These are phyloP conservation scores for Keiferia lycopersicella DNA, from an alignment of 2,888 invertebrate species.

Conservation along the genomic window DNA sequence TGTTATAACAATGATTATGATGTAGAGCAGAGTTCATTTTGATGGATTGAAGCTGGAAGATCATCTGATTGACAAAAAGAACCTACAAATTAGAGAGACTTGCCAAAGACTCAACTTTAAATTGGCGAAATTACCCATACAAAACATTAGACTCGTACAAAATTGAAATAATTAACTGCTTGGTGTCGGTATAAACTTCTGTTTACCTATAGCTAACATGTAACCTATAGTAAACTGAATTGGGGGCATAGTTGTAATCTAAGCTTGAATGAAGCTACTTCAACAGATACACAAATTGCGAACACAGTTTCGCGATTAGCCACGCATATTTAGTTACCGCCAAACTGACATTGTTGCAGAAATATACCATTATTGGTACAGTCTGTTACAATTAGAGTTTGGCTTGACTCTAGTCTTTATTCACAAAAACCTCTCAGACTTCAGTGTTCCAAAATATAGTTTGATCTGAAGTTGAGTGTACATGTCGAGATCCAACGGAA, in stretches of 20 bases:
- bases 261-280: neutral
- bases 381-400: neutral
- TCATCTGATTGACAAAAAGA: neutral
- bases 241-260: neutral
- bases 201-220: too few relatives aligned
- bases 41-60: neutral
- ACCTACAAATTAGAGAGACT: too few relatives aligned
- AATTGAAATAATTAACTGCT: too few relatives aligned
- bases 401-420: neutral
- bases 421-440: neutral
- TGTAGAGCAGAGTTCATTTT: neutral
- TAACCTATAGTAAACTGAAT: too few relatives aligned
- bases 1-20: neutral
- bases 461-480: neutral
- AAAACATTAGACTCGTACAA: too few relatives aligned
- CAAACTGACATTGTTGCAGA: neutral
- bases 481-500: slow-evolving; percentile 18
- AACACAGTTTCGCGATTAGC: slow-evolving; percentile 10
- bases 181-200: too few relatives aligned
- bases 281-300: neutral
- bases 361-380: slow-evolving; percentile 11
- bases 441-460: neutral
- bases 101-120: too few relatives aligned
- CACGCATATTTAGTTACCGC: slow-evolving; percentile 4
- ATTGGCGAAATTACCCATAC: too few relatives aligned